A percentile compares a stretch with the other conserved stretches of the same genome.
Evolutionary conservation across 2,797 vertebrate species (phyloP).

Genomic region (Diceros bicornis): DNA sequence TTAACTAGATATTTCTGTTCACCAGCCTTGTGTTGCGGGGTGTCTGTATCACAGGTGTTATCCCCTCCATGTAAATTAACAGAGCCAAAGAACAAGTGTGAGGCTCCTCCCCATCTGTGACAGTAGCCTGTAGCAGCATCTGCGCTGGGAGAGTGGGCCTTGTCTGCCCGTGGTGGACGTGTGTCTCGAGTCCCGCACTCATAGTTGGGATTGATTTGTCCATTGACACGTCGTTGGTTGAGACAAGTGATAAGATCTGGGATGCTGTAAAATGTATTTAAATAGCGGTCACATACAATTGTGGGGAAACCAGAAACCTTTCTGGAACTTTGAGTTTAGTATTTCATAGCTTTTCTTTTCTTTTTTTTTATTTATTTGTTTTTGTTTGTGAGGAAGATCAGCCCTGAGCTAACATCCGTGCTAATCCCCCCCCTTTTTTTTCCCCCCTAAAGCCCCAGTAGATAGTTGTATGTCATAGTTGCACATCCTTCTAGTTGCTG

Average conservation of each 20-base stretch:
- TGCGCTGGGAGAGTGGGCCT: no score
- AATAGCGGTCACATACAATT: neutral
- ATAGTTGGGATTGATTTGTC: neutral
- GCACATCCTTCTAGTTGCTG: no score
- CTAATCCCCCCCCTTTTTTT: no score
- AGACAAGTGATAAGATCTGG: neutral
- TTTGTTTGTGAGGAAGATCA: no score
- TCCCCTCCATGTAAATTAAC: neutral
- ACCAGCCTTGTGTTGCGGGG: neutral
- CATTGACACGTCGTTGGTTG: neutral
- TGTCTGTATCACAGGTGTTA: accelerated
- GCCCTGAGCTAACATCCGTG: no score
- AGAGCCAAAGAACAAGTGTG: neutral
- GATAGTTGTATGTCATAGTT: no score
- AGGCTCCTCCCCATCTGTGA: neutral
- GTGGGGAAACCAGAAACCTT: neutral
- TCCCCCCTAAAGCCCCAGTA: no score
- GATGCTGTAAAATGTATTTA: neutral
- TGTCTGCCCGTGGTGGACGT: neutral
- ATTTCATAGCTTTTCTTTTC: neutral
- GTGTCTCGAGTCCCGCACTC: neutral
- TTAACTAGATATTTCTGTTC: neutral
- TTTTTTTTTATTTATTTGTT: neutral
- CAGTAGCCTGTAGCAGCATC: no score
- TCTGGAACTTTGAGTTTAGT: neutral